Base-by-base conservation (phyloP, 92 coral and sea anemone genomes). In the Actinostola sp. region DNA sequence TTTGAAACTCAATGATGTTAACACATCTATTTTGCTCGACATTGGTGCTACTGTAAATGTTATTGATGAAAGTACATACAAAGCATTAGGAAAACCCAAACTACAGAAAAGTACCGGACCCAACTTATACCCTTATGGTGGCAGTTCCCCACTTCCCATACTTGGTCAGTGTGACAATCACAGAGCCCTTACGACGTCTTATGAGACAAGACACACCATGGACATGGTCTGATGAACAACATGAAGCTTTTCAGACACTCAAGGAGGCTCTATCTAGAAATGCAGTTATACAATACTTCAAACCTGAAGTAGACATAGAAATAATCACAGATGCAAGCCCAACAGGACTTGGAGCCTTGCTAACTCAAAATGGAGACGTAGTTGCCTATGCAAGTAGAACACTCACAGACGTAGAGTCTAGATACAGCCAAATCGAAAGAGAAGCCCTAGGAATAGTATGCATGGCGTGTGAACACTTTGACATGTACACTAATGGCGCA, bases 41-140 rank as follows among this genome's bases (percentile, higher is more conserved):
- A 75, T 84, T 32, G 93, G 89, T 43, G 67, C 89, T 10, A 78
- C 86, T 29, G 81, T 62, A 0, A 84, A 75, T 39, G 24, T 68
- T 2, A 42, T 84, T 6, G 83, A 64, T 51, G 51, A 77, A 25
- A 23, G 52, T 11, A 31, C 83, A 8, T 67, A 67, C 55, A 68
- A 48, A 13, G 16, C 50, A 35, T 45, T 76, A 26, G 67, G 67
- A 61, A 61, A 25, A 8, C 67, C 51, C 1, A 61, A 61, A n/a
- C 26, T 61, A 61, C 67, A 38, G 13, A 61, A 35, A 35, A n/a
- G 27, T n/a, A 34, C 45, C 17, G 19, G 16, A 16, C 11, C 67
- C 45, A 61, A 61, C 49, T 3, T 57, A 35, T 72, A 30, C 20
- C 51, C 78, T 0, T 72, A 72, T 56, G 57, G 67, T 19, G 78